Percentiles rank a stretch among this genome's conserved stretches.
Conservation (phyloP, 2,888 invertebrate species). For the Tetheella fluctuosa region DNA sequence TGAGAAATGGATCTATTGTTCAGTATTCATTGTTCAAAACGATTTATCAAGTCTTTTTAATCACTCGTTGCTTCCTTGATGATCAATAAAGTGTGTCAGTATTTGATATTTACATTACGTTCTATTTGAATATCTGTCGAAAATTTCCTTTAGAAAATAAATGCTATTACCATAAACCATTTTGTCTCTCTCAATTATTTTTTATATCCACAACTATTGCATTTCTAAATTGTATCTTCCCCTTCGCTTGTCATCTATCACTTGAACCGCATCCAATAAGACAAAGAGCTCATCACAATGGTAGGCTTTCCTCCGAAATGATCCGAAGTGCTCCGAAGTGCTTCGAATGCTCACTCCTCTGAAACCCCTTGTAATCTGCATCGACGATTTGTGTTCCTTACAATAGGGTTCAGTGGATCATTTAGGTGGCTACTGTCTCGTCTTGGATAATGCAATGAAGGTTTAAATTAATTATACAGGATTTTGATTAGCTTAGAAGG, state of each 20-base stretch:
- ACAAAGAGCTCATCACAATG: constrained; percentile 49
- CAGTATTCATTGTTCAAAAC: not conserved
- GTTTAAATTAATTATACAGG: not conserved
- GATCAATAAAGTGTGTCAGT: not conserved
- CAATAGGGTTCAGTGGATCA: constrained; percentile 30
- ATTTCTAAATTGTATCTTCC: constrained; percentile 38
- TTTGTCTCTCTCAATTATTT: constrained; percentile 2
- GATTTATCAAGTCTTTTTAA: constrained; percentile 9
- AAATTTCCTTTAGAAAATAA: not conserved
- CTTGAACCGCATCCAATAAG: constrained; percentile 46
- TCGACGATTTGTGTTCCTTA: constrained; percentile 45
- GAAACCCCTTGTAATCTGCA: constrained; percentile 48
- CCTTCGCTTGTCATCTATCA: constrained; percentile 36
- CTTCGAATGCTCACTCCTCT: constrained; percentile 42
- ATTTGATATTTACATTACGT: not conserved
- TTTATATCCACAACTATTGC: not conserved
- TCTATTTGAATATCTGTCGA: not conserved
- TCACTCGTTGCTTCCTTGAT: not conserved
- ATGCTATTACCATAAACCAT: not conserved
- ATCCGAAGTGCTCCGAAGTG: constrained; percentile 18
- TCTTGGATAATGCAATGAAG: not conserved
- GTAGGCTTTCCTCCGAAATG: constrained; percentile 12
- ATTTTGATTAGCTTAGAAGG: not conserved
- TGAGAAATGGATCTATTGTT: constrained; percentile 3
- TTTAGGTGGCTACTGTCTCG: not conserved